Evolutionary conservation across 2,113 vertebrate genomes (phyloP), one percentile per base, ranked within the genome.

Genomic region (Zosterops hypoxanthus): DNA sequence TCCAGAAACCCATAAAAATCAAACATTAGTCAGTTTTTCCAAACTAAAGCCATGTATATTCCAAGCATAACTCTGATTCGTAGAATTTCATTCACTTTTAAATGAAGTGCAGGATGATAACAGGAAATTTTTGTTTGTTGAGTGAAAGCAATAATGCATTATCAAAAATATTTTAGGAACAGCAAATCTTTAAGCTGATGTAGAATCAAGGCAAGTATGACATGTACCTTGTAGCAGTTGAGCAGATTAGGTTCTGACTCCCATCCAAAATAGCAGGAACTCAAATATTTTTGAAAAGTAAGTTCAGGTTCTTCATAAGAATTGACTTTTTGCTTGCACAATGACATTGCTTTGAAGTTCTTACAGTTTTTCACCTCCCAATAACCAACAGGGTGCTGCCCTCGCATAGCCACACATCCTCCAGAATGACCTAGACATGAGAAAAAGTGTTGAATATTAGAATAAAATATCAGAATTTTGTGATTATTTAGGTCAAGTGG

Each of bases 321-420:
- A 92, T 90, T 97, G 25, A 99, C 84, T 71, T 98, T 98, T 94
- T 98, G 98, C 92, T 99, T 98, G 79, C 99, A 99, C 73, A 99
- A 53, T 20, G 99, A 99, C 97, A 98, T 98, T 28, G 99, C 99
- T 95, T 98, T 98, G 88, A 98, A 98, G 44, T 95, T 94, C n/a
- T 78, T 96, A 84, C 99, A 99, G 96, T 98, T 98, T 96, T 99
- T 99, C 60, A 99, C 99, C 94, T 99, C 99, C 99, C 99, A 99
- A 14, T 90, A 98, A 61, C 99, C 99, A 94, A 98, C 6, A n/a
- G 98, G 97, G 31, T 96, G 90, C 41, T 98, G 97, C 53, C 98
- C 98, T 82, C 96, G 96, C 93, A 99, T 97, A n/a, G 97, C 98
- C 80, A 99, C 99, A 59, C 99, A 99, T 36, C 99, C 99, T 69